phyloP scores from a whole-genome alignment of 2,113 vertebrate genomes.

The Aspidoscelis tigris region DNA sequence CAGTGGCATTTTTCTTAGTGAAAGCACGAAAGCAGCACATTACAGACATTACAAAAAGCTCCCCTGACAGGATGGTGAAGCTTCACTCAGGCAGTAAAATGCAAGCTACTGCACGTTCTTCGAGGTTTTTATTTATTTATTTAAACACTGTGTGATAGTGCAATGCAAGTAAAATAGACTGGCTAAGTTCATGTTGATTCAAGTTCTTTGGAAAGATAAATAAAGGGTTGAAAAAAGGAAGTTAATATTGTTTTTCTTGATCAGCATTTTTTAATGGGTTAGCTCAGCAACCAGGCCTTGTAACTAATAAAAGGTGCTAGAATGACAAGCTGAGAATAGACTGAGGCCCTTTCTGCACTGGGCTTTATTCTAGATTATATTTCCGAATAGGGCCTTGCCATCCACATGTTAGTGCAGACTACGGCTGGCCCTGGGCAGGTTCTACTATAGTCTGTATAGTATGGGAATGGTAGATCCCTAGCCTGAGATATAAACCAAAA shows the following conservation, averaged over 20 bases:
- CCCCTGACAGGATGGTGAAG: conserved; percentile 73
- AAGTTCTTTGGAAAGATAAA: conserved; percentile 27
- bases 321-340: neutral
- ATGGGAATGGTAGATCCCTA: too few species aligned
- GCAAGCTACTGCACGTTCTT: conserved; percentile 67
- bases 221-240: conserved; percentile 41
- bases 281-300: neutral
- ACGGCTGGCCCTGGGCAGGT: too few species aligned
- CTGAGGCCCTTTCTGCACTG: neutral
- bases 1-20: conserved; percentile 81
- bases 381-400: too few species aligned
- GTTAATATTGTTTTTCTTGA: conserved; percentile 54
- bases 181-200: conserved; percentile 45
- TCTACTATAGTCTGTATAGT: too few species aligned
- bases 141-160: conserved; percentile 27
- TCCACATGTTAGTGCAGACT: too few species aligned
- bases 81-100: conserved; percentile 76
- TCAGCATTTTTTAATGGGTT: conserved; percentile 31
- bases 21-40: conserved; percentile 77
- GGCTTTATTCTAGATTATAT: too few species aligned
- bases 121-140: conserved; percentile 42
- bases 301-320: neutral
- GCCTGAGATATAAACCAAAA: too few species aligned
- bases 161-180: conserved; percentile 52
- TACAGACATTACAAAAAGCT: conserved; percentile 78